A percentile compares a stretch with the other conserved stretches of the same genome.
Evolutionary conservation across 2,888 invertebrate genomes (phyloP).

Genomic region (Drosophila testacea): DNA sequence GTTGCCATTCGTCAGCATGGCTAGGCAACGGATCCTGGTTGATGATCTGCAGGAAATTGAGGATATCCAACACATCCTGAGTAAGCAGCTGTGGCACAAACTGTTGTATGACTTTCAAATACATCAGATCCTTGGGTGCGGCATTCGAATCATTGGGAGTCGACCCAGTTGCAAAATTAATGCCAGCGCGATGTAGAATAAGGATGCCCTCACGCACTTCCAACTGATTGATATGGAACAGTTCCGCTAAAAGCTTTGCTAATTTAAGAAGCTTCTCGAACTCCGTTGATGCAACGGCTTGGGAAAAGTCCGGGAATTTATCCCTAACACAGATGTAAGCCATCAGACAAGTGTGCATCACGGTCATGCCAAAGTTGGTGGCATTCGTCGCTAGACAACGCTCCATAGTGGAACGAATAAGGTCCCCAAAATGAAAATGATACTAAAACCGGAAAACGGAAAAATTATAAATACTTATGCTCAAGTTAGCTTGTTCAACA

Average conservation of each 20-base stretch:
- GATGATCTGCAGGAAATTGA: constrained; percentile 12
- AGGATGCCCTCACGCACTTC: constrained; percentile 37
- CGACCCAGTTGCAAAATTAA: constrained; percentile 40
- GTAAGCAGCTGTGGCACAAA: constrained; percentile 58
- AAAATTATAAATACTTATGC: no score
- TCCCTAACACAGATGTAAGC: constrained; percentile 28
- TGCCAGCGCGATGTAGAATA: constrained; percentile 55
- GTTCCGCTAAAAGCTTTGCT: constrained; percentile 40
- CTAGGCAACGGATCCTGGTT: constrained; percentile 27
- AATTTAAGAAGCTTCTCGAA: constrained; percentile 37
- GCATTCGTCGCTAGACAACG: constrained; percentile 38
- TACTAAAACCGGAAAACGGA: constrained; percentile 4
- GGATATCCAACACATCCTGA: constrained; percentile 50
- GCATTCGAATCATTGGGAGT: not conserved
- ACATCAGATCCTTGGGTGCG: constrained; percentile 41
- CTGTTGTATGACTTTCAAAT: constrained; percentile 37
- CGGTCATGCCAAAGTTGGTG: constrained; percentile 60
- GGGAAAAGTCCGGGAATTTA: not conserved
- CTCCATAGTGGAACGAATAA: constrained; percentile 53
- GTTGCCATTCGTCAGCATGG: constrained; percentile 19
- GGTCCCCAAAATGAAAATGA: constrained; percentile 49
- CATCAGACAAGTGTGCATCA: constrained; percentile 57
- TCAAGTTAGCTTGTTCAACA: no score
- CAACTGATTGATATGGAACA: constrained; percentile 28
- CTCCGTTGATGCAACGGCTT: constrained; percentile 19